Base-by-base conservation (phyloP, 2,888 invertebrate species). In the Dendrolimus houi region DNA sequence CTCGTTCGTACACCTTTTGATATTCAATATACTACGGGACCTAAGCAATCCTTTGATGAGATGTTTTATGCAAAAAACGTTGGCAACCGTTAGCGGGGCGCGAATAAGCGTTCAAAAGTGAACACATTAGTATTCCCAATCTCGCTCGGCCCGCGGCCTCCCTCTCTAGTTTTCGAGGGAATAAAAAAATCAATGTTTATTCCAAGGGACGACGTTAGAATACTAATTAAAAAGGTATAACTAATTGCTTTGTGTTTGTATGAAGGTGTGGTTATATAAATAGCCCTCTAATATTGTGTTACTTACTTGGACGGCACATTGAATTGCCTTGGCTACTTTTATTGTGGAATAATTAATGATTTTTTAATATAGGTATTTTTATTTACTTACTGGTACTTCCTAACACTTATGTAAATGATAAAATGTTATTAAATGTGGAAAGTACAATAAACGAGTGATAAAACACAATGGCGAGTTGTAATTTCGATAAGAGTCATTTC, bases 11-110 rank as follows among this genome's bases (percentile, higher is more conserved):
- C 82, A 87, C 87, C 87, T 88, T 90, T 90, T 90, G 87, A 89
- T 89, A 90, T 90, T 90, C 87, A 90, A 90, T 90, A 89, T 90
- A 90, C 84, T 83, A 76, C 66, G 85, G 82, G 79, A 76, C 81
- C 87, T 82, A 77, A 86, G 87, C 89, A 89, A 89, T 88, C 90
- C 89, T 90, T 89, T 90, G 90, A 90, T 90, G 90, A 89, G 89
- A 90, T 90, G 88, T 89, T 89, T 90, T 90, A 90, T 90, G 90
- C 89, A 89, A 89, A 90, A 90, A 89, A 90, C 89, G 90, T 87
- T 82, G 87, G 80, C 77, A 64, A 73, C 82, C 81, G 84, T 87
- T 85, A 85, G 78, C 83, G 78, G 83, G 85, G 87, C 83, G 88
- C 84, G 85, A 87, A 85, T 87, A 88, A 87, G 78, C 87, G 87